Conservation (phyloP, 2,113 vertebrate species). For the Coryphaenoides rupestris region DNA sequence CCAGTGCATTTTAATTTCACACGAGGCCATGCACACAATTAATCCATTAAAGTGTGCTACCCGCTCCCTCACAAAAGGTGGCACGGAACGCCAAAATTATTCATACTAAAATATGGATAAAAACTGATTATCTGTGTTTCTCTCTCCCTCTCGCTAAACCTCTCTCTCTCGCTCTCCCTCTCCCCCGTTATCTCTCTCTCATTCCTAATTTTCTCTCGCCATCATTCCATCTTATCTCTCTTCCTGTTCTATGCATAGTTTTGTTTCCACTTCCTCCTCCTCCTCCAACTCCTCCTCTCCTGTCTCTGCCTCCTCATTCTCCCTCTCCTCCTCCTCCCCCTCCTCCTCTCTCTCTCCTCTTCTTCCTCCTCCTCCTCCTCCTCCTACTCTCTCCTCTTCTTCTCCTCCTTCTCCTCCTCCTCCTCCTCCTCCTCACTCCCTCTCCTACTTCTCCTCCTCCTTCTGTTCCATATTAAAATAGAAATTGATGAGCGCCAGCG, state of each 20-base stretch:
- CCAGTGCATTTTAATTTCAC: conserved; percentile 73
- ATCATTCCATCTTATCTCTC: conserved; percentile 14
- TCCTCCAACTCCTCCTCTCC: no score
- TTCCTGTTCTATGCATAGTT: no score
- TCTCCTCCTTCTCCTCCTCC: conserved; percentile 54
- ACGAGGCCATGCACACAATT: conserved; percentile 68
- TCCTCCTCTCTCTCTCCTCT: conserved; percentile 15
- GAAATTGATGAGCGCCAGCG: conserved; percentile 62
- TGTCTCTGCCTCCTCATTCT: conserved; percentile 3
- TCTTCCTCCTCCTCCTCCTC: conserved; percentile 29
- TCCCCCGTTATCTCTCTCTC: neutral
- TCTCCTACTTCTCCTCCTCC: conserved; percentile 42
- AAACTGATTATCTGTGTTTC: conserved; percentile 47
- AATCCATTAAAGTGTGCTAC: conserved; percentile 63
- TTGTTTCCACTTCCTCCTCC: no score
- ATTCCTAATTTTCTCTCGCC: conserved; percentile 19
- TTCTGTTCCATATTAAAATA: conserved; percentile 65
- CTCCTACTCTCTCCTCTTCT: conserved; percentile 60
- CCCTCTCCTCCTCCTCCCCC: conserved; percentile 4
- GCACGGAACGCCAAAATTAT: conserved; percentile 63
- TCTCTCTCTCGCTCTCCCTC: neutral
- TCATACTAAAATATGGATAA: conserved; percentile 52
- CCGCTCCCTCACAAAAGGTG: conserved; percentile 51
- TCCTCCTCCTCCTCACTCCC: conserved; percentile 50
- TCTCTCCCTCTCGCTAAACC: conserved; percentile 35